A percentile compares a stretch with the other conserved stretches of the same genome.
Evolutionary conservation across 2,888 invertebrate genomes (phyloP).

Genomic region (Volucella inanis): DNA sequence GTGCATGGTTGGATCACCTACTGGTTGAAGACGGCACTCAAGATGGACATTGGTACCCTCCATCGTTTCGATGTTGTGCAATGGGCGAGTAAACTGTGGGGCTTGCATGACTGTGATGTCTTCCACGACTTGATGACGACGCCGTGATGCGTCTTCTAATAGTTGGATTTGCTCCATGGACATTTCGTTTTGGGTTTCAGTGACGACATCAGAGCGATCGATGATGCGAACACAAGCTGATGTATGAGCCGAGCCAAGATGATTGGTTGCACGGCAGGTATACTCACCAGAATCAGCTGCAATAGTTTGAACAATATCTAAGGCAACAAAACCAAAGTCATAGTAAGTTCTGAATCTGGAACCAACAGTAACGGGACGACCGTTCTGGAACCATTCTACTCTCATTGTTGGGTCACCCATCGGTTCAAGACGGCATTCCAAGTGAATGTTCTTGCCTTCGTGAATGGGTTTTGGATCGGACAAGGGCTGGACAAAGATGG

Average conservation of each 20-base stretch:
- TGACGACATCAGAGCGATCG: slow-evolving; percentile 91
- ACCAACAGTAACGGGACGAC: slow-evolving; percentile 93
- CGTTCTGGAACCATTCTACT: slow-evolving; percentile 98
- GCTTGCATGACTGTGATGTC: slow-evolving; percentile 93
- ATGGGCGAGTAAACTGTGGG: slow-evolving; percentile 92
- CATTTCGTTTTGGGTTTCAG: slow-evolving; percentile 95
- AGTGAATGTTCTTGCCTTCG: slow-evolving; percentile 94
- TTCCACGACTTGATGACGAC: slow-evolving; percentile 88
- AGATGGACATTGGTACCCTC: slow-evolving; percentile 96
- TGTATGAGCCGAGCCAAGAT: slow-evolving; percentile 95
- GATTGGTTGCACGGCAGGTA: slow-evolving; percentile 96
- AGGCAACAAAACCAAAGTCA: slow-evolving; percentile 98
- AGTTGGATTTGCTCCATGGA: slow-evolving; percentile 95
- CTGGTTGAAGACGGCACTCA: slow-evolving; percentile 95
- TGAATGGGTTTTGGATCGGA: slow-evolving; percentile 92
- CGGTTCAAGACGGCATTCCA: slow-evolving; percentile 95
- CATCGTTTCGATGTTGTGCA: slow-evolving; percentile 94
- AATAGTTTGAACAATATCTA: slow-evolving; percentile 97
- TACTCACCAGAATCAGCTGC: slow-evolving; percentile 98
- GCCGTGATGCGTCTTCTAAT: slow-evolving; percentile 91
- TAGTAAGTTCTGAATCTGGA: slow-evolving; percentile 97
- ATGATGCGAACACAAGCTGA: slow-evolving; percentile 94
- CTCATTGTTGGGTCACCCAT: slow-evolving; percentile 98
- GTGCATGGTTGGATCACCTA: slow-evolving; percentile 95
- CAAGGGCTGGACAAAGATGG: slow-evolving; percentile 95